Evolutionary conservation across 2,797 vertebrate genomes (phyloP).

Genomic region (Coregonus suidteri): DNA sequence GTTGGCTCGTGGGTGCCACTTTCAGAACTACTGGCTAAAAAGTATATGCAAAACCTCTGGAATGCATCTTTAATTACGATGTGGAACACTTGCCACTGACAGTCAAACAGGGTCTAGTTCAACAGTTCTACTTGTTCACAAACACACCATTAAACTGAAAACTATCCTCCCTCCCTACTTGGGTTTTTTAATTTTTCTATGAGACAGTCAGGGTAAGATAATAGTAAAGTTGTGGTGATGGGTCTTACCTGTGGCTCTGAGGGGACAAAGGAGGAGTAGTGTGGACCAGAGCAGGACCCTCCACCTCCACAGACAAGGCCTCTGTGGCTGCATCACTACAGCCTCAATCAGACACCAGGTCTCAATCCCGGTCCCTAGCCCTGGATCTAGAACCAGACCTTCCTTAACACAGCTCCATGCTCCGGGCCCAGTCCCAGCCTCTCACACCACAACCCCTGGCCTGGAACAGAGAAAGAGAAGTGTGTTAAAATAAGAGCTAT

Average conservation of each 20-base stretch:
- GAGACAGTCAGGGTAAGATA: background rate
- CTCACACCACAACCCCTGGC: background rate
- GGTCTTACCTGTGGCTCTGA: constrained; percentile 56
- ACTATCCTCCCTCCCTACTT: background rate
- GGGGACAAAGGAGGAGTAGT: constrained; percentile 47
- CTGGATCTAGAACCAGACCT: background rate
- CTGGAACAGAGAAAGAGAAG: background rate
- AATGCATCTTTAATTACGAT: too few relatives aligned
- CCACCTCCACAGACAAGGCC: constrained; percentile 15
- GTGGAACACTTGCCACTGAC: background rate
- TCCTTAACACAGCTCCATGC: background rate
- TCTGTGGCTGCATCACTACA: constrained; percentile 49
- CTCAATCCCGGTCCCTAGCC: constrained; percentile 1
- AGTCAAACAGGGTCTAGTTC: background rate
- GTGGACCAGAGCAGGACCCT: constrained; percentile 45
- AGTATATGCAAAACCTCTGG: too few relatives aligned
- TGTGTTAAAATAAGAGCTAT: background rate
- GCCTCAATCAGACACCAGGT: background rate
- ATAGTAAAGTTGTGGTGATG: background rate
- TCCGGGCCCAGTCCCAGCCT: background rate
- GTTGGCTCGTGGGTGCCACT: too few relatives aligned
- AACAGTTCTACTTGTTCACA: background rate
- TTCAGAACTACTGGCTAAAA: too few relatives aligned
- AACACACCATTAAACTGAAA: constrained; percentile 3
- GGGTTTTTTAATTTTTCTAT: background rate